Conservation (phyloP, 2,797 vertebrate genomes). For the Ciconia nigra region DNA sequence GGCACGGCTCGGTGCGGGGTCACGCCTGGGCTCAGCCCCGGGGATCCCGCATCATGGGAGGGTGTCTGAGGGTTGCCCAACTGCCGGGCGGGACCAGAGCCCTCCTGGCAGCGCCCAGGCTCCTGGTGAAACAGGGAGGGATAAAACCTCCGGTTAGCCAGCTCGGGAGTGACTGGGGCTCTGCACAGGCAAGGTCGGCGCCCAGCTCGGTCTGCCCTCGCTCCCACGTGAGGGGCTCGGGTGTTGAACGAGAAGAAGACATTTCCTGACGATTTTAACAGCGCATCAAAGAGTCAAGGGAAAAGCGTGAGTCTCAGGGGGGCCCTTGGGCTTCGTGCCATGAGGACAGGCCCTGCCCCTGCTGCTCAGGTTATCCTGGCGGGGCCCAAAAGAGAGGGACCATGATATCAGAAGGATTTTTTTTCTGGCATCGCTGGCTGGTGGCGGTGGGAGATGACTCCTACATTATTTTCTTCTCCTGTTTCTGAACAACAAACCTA, state of each 20-base stretch:
- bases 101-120: not conserved
- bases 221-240: not conserved
- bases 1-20: not conserved
- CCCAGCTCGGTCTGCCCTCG: not conserved
- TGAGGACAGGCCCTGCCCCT: not conserved
- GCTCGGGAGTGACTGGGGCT: not conserved
- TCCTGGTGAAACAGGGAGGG: not conserved
- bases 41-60: accelerated
- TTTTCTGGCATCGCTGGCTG: not conserved
- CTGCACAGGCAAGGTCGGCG: not conserved
- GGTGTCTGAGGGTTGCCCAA: not conserved
- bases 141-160: not conserved
- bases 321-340: not conserved
- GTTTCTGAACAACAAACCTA: not conserved
- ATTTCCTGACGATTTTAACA: not conserved
- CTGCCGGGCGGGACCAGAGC: not conserved
- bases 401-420: not conserved
- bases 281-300: not conserved
- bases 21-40: not conserved
- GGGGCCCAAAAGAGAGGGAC: not conserved
- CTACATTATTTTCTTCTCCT: not conserved
- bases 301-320: not conserved
- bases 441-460: not conserved
- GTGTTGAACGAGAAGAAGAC: not conserved
- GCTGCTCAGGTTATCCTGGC: not conserved